Base-by-base conservation (phyloP, 1,140 invertebrate species). In the Leptoteleia sp. region DNA sequence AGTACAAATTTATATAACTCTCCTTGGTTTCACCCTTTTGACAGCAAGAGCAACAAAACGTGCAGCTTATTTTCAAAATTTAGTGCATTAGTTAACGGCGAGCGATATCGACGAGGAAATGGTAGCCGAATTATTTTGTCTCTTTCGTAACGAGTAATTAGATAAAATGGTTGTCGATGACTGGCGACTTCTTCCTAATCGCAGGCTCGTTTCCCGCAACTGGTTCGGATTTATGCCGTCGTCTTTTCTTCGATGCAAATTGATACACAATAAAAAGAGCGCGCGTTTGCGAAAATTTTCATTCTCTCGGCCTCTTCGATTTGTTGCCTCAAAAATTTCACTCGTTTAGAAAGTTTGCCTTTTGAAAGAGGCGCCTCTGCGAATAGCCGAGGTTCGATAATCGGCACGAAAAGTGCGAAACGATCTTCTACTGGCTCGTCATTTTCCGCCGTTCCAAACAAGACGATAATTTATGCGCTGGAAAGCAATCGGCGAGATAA, bases 321-420 rank as follows among this genome's bases (percentile, higher is more conserved):
- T n/a, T n/a, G n/a, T 17, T 29, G 8, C 43, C 27, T 19, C 62
- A 31, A 59, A 67, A 65, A 75, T 75, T 75, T 75, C 71, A 75
- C 71, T 67, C 61, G 45, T 52, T 12, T 59, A 67, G 71, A 75
- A 75, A 75, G 71, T 75, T 40, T 9, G 9, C 48, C 17, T 50
- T 45, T 61, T 61, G 61, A 75, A 65, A 67, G 54, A 11, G 38
- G 64, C 59, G 29, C 52, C 43, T 52, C 71, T 67, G 67, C 61
- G 54, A 75, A 67, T 67, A 67, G 52, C 52, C 71, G 61, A 59
- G 27, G n/a, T n/a, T n/a, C n/a, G n/a, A n/a, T n/a, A n/a, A n/a
- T n/a, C n/a, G n/a, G n/a, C n/a, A n/a, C n/a, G n/a, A n/a, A n/a
- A n/a, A n/a, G n/a, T n/a, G n/a, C n/a, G n/a, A n/a, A n/a, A n/a